A percentile compares a stretch with the other conserved stretches of the same genome.
Evolutionary conservation across 2,113 vertebrate species (phyloP).

Genomic region (Apaloderma vittatum): DNA sequence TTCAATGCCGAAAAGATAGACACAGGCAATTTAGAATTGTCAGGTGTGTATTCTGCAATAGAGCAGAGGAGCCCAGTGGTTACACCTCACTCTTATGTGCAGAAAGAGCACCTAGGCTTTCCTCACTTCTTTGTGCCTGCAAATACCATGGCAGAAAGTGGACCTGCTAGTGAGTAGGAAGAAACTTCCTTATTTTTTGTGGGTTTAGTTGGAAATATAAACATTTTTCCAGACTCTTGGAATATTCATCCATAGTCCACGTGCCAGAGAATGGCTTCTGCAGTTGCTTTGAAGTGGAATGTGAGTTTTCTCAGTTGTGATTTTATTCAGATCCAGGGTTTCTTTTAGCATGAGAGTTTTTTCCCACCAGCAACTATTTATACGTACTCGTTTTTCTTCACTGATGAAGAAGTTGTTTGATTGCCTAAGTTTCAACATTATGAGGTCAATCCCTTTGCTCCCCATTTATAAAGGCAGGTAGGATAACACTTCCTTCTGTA

Average conservation of each 20-base stretch:
- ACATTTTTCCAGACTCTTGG: not conserved
- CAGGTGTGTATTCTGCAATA: accelerated
- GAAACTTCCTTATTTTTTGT: not conserved
- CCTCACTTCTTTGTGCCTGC: not conserved
- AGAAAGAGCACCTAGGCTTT: not conserved
- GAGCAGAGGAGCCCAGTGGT: not conserved
- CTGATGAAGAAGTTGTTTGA: not conserved
- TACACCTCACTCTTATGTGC: accelerated
- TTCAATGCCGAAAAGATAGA: not conserved
- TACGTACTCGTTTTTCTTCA: not conserved
- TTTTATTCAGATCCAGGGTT: not conserved
- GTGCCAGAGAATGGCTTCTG: not conserved
- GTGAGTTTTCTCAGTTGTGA: not conserved
- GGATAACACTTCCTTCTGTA: not conserved
- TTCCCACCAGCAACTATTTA: not conserved
- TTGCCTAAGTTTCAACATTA: slow-evolving; percentile 14
- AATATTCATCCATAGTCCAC: not conserved
- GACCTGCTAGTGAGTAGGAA: not conserved
- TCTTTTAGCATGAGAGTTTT: not conserved
- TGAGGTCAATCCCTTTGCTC: slow-evolving; percentile 12
- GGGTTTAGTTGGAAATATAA: not conserved
- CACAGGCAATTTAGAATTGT: not conserved
- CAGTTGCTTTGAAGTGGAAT: not conserved
- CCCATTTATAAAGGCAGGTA: not conserved
- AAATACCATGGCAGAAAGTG: not conserved